Evolutionary conservation across 1,140 invertebrate genomes (phyloP), one percentile per base, ranked within the genome.

Genomic region (Drosophila chauvacae): DNA sequence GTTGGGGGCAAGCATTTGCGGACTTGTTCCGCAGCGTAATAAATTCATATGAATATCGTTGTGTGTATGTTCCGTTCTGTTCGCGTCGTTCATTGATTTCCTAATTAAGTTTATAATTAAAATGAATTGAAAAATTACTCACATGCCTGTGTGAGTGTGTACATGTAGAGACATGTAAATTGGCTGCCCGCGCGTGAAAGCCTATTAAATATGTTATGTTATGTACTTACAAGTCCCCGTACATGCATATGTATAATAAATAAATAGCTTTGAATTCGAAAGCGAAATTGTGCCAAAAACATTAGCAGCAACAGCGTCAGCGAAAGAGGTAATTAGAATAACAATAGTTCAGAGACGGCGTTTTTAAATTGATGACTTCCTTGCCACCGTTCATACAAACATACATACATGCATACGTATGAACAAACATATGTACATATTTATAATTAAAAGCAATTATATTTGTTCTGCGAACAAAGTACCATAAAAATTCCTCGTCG

Each of bases 61-160:
- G 76, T 66, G 69, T 77, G 65, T 85, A 60, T 74, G 77, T 88
- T 85, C 72, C 66, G 82, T 81, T 82, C 59, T 62, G 73, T 82
- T 82, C 62, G 71, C 81, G 78, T 73, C 65, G 87, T 87, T 90
- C 87, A 81, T 88, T 91, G 88, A 88, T 92, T 92, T 92, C 91
- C 91, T 92, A 92, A 92, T 92, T 92, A 92, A 92, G 91, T 92
- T 92, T 92, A 92, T 92, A 92, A 92, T 92, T 92, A 92, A 92
- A 92, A 92, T 92, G 91, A 92, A 92, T 92, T 92, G 91, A 92
- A 92, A 92, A 92, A 92, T 92, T 92, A 92, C 87, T 84, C 72
- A 63, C 84, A 81, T 77, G 79, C 64, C 50, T 33, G 53, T 63
- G 64, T 42, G 64, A 28, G 44, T 30, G 41, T 45, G 57, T 45